Evolutionary conservation across 2,797 vertebrate genomes (phyloP).

Genomic region (Platalea minor): DNA sequence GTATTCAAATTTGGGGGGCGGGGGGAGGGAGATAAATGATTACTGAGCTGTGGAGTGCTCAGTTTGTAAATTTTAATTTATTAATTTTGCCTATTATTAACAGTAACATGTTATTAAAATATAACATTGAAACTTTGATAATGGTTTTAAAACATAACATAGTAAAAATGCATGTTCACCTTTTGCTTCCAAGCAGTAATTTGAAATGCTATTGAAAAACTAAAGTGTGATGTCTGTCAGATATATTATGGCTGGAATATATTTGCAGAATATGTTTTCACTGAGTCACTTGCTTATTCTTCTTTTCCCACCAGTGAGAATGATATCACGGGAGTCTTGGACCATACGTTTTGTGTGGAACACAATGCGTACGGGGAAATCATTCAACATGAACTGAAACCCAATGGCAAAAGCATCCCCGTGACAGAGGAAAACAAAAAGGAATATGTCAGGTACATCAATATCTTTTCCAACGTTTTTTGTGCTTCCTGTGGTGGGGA

Average conservation of each 20-base stretch:
- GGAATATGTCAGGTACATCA: constrained; percentile 87
- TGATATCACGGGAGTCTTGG: constrained; percentile 95
- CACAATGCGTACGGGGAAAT: constrained; percentile 97
- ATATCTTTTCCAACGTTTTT: neutral
- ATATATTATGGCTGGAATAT: neutral
- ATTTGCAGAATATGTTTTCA: neutral
- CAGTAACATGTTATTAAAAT: neutral
- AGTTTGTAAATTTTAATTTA: neutral
- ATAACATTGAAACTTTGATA: neutral
- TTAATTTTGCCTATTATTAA: neutral
- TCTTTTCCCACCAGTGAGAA: constrained; percentile 82
- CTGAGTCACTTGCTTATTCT: neutral
- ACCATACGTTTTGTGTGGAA: constrained; percentile 97
- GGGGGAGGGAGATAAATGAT: no score
- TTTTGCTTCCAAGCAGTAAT: neutral
- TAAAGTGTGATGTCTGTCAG: neutral
- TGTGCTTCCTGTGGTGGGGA: accelerated
- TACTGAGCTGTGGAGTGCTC: neutral
- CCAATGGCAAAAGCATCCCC: constrained; percentile 92
- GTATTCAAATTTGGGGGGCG: accelerated
- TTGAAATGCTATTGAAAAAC: neutral
- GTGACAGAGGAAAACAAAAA: constrained; percentile 94
- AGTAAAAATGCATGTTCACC: neutral
- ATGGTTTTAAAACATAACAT: neutral
- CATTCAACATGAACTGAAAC: constrained; percentile 97